Evolutionary conservation across 2,888 invertebrate species (phyloP), one percentile per base, ranked within the genome.

Genomic region (Eledone cirrhosa): DNA sequence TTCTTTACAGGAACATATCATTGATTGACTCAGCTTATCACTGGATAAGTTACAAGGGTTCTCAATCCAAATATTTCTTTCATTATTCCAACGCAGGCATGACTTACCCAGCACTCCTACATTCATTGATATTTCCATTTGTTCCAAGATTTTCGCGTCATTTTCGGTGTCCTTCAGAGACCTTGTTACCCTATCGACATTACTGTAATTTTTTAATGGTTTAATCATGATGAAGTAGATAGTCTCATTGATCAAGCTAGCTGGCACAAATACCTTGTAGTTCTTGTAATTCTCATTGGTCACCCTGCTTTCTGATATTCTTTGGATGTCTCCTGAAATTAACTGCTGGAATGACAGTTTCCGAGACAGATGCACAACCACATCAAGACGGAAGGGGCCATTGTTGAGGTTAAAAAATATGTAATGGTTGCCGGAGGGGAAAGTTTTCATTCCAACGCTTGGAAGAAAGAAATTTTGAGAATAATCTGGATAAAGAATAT

Each of bases 291-390:
- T 31, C 33, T 31, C 14, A 19, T n/a, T 3, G 41, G 41, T 16
- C 11, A 72, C 72, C 24, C 41, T 72, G 72, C 33, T 72, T 11
- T 72, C 72, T 5, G 11, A 13, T 13, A 41, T 1, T 19, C 72
- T 72, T 4, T 72, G 33, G 29, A 72, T 31, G 7, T 14, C 7
- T 11, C 24, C n/a, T 31, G 31, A n/a, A 13, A 72, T 11, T 13
- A 72, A 22, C 41, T 72, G 72, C 33, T 72, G 29, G 7, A 31
- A 33, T 0, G 72, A 41, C 33, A 41, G 72, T 22, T 4, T 41
- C 29, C 14, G 72, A 31, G 31, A 7, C n/a, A 41, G 29, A n/a
- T 72, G 72, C 72, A 72, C 72, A 14, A 72, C 33, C n/a, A 72
- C 41, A 24, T 72, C 72, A 16, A 72, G n/a, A 2, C 19, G n/a